Conservation (phyloP, 2,797 vertebrate species). For the Scyliorhinus canicula region DNA sequence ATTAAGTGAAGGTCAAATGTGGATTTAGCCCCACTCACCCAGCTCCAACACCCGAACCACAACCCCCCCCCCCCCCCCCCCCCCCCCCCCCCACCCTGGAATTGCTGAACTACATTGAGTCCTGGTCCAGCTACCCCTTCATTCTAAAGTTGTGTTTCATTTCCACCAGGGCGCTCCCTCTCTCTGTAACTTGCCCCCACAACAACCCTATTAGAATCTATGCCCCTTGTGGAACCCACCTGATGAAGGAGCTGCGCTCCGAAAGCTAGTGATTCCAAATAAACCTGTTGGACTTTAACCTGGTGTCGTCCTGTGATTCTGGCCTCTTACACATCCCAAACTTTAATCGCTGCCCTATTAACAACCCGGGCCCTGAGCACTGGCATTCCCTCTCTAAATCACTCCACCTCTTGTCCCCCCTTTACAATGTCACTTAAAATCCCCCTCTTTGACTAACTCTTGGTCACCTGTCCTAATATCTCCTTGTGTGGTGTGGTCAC, state of each 20-base stretch:
- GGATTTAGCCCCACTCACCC: background rate
- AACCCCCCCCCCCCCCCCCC: too few species aligned
- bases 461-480: background rate
- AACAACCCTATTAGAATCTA: background rate
- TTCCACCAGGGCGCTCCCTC: background rate
- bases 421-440: background rate
- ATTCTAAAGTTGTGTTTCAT: background rate
- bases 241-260: too few species aligned
- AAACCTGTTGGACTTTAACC: too few species aligned
- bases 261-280: too few species aligned
- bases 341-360: background rate
- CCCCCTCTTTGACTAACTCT: background rate
- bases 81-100: background rate
- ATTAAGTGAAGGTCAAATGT: background rate
- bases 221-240: too few species aligned
- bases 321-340: background rate
- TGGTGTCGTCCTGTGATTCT: background rate
- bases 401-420: background rate
- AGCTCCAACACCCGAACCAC: too few species aligned
- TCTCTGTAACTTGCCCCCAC: background rate
- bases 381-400: background rate
- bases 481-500: too few species aligned
- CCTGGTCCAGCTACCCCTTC: background rate
- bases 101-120: background rate
- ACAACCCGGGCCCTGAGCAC: background rate